phyloP scores from a whole-genome alignment of 35 echinoderm and acorn worm species.

The Strongylocentrotus purpuratus region DNA sequence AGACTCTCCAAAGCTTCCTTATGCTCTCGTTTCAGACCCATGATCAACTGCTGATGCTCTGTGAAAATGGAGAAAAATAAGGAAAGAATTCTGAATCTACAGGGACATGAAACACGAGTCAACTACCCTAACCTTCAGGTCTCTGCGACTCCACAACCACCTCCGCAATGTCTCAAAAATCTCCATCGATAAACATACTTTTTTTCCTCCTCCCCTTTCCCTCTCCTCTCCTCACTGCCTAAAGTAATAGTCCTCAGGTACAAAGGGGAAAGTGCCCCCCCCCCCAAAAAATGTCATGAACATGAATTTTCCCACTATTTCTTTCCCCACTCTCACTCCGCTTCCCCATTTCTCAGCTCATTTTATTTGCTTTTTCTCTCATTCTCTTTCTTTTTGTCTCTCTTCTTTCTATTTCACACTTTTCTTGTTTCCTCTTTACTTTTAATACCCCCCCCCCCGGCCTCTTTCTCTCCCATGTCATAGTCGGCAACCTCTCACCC shows the following conservation, averaged over 20 bases:
- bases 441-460: too few species aligned
- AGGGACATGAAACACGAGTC: background rate
- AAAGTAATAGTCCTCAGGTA: background rate
- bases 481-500: background rate
- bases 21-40: conserved; percentile 87
- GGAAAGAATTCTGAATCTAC: background rate
- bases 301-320: background rate
- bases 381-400: too few species aligned
- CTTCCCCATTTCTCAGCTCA: background rate
- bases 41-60: conserved; percentile 86
- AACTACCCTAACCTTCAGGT: background rate
- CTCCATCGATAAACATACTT: background rate
- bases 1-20: conserved; percentile 59
- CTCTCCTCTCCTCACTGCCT: background rate
- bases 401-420: background rate
- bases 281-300: background rate
- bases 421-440: background rate
- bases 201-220: conserved; percentile 10
- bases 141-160: background rate
- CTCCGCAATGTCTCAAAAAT: background rate
- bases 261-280: too few species aligned
- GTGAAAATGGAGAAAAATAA: conserved; percentile 51
- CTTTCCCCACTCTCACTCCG: background rate
- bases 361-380: background rate
- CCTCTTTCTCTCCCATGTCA: background rate